A percentile compares a stretch with the other conserved stretches of the same genome.
phyloP scores from a whole-genome alignment of 2,797 vertebrate genomes.

The Semaprochilodus insignis region DNA sequence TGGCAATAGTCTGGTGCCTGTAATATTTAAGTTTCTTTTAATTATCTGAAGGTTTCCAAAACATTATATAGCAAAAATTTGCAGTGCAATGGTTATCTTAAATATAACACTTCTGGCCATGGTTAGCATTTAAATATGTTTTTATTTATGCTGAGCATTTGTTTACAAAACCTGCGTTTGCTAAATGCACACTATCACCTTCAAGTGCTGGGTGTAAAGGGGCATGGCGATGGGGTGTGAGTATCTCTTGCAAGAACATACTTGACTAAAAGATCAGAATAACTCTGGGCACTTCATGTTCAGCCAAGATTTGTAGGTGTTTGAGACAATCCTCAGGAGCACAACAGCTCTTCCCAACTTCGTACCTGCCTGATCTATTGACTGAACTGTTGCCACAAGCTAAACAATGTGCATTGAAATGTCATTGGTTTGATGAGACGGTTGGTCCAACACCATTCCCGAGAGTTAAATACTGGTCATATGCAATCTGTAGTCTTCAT shows the following conservation, averaged over 20 bases:
- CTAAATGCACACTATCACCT: background rate
- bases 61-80: background rate
- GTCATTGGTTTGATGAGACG: background rate
- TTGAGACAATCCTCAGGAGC: background rate
- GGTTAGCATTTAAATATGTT: no score
- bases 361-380: constrained; percentile 22
- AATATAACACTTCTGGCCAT: no score
- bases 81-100: no score
- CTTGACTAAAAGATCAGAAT: constrained; percentile 31
- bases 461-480: background rate
- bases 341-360: constrained; percentile 4
- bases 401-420: background rate
- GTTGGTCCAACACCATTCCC: background rate
- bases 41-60: background rate
- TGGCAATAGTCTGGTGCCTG: background rate
- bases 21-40: background rate
- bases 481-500: constrained; percentile 2
- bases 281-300: constrained; percentile 6
- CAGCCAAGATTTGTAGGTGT: background rate
- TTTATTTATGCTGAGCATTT: no score
- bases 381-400: constrained; percentile 18
- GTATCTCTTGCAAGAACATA: constrained; percentile 21
- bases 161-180: no score
- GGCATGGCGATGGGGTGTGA: constrained; percentile 21
- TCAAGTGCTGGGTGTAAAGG: background rate